Evolutionary conservation across 2,113 vertebrate species (phyloP).

Genomic region (human): GRCh38 chr4:126817501-126818000

Average conservation of each 20-base stretch:
- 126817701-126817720: neutral
- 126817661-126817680: neutral
- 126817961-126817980: neutral
- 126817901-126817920: neutral
- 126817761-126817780: neutral
- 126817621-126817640: neutral
- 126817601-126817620: neutral
- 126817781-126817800: neutral
- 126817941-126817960: neutral
- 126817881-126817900: no score
- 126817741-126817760: neutral
- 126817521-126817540: neutral
- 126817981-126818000: neutral
- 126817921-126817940: neutral
- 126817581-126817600: neutral
- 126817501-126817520: neutral
- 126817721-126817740: neutral
- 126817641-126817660: neutral
- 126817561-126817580: neutral
- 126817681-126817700: neutral
- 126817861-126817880: neutral
- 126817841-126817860: neutral
- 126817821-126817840: neutral
- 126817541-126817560: neutral
- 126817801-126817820: neutral